A percentile compares a stretch with the other conserved stretches of the same genome.
These are phyloP conservation scores for Noctilio leporinus DNA, from an alignment of 2,113 vertebrate genomes.

Conservation along the genomic window DNA sequence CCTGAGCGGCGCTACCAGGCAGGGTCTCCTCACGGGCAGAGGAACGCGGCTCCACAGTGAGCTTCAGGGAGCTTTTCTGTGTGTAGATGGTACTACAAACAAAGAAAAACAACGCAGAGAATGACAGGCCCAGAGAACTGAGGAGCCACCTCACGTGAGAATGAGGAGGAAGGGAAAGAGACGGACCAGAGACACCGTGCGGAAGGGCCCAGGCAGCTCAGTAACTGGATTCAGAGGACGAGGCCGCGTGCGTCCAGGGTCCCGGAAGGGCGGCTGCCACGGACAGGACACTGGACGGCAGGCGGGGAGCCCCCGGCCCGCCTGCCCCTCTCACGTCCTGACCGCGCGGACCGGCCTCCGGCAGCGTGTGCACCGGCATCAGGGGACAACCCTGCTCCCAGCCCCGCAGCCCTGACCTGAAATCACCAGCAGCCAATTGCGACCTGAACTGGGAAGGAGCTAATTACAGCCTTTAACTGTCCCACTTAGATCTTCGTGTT, in stretches of 20 bases:
- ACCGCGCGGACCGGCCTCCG: not conserved
- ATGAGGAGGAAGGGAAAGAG: not conserved
- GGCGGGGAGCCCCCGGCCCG: no score
- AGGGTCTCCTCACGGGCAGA: no score
- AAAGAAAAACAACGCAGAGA: not conserved
- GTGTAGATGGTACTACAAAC: not conserved
- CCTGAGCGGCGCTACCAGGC: no score
- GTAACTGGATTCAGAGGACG: not conserved
- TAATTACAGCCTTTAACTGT: slow-evolving; percentile 1
- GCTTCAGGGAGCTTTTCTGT: not conserved
- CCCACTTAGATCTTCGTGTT: not conserved
- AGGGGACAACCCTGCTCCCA: no score
- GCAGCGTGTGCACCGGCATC: no score
- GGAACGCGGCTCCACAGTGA: no score
- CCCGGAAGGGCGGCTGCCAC: not conserved
- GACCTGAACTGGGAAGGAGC: not conserved
- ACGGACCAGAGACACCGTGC: not conserved
- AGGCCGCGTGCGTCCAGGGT: not conserved
- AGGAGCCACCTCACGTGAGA: no score
- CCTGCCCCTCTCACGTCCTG: not conserved
- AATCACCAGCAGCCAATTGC: not conserved
- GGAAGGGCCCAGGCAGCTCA: not conserved
- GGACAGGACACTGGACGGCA: not conserved
- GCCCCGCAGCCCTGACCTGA: slow-evolving; percentile 8
- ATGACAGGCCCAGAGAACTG: not conserved